Percentiles rank a stretch among this genome's conserved stretches.
Evolutionary conservation across 2,113 vertebrate species (phyloP).

Genomic region (Tympanuchus pallidicinctus): DNA sequence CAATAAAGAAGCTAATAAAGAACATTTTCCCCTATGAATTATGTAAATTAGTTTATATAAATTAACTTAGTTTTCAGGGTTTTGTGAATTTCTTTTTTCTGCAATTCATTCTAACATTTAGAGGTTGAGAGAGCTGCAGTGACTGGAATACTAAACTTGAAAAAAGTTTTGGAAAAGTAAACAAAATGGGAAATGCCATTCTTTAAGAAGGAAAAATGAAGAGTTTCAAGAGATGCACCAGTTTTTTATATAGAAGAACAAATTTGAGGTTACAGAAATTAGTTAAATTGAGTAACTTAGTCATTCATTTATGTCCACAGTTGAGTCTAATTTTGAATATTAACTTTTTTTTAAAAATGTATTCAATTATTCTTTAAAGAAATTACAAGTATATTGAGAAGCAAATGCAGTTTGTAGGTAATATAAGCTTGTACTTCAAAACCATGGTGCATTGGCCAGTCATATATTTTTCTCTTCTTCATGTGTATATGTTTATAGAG

Average conservation of each 20-base stretch:
- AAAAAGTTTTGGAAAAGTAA: not conserved
- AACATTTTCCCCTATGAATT: constrained; percentile 51
- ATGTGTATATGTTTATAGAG: not conserved
- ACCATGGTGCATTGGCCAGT: not conserved
- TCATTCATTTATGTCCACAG: not conserved
- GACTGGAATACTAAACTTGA: not conserved
- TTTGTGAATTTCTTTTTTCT: constrained; percentile 38
- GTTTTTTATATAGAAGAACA: not conserved
- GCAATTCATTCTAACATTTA: not conserved
- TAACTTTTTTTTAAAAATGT: not conserved
- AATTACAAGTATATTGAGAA: not conserved
- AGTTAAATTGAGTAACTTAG: not conserved
- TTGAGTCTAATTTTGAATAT: not conserved
- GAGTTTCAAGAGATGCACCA: not conserved
- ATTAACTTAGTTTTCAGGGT: constrained; percentile 60
- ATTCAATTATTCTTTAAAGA: not conserved
- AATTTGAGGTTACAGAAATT: not conserved
- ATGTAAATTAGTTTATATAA: constrained; percentile 57
- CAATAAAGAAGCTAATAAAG: constrained; percentile 64
- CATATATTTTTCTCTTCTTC: not conserved
- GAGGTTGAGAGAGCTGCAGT: not conserved
- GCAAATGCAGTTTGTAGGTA: not conserved
- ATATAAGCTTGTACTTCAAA: not conserved
- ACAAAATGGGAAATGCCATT: not conserved
- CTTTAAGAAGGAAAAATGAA: not conserved